A percentile compares a stretch with the other conserved stretches of the same genome.
Evolutionary conservation across 2,113 vertebrate genomes (phyloP).

Genomic region (Gymnocephalus cernua): DNA sequence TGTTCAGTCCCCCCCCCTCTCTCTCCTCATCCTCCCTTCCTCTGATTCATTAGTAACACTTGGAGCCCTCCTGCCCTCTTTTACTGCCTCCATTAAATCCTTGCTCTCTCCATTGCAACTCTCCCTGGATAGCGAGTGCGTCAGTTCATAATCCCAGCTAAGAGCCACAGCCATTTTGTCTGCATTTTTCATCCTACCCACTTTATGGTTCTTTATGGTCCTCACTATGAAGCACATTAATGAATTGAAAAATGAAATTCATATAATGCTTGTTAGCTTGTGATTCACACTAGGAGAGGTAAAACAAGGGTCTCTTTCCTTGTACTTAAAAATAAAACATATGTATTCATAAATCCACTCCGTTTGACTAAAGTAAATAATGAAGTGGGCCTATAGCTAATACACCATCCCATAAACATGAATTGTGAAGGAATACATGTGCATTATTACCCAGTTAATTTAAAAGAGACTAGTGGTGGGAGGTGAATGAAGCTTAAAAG

Average conservation of each 20-base stretch:
- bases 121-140: conserved; percentile 37
- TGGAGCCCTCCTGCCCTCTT: conserved; percentile 56
- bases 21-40: not conserved
- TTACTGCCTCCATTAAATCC: conserved; percentile 76
- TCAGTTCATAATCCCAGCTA: conserved; percentile 68
- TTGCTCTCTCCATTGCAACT: conserved; percentile 55
- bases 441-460: not conserved
- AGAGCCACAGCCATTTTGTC: conserved; percentile 35
- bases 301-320: not conserved
- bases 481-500: not conserved
- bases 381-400: not conserved
- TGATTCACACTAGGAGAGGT: conserved; percentile 34
- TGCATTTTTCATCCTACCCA: conserved; percentile 55
- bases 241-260: conserved; percentile 54
- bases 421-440: not conserved
- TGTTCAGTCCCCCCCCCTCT: not conserved
- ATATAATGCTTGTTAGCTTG: conserved; percentile 14
- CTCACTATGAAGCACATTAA: conserved; percentile 23
- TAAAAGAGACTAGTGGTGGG: not conserved
- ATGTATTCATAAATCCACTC: not conserved
- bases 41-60: conserved; percentile 71
- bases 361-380: conserved; percentile 11
- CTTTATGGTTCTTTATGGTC: too few species aligned
- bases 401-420: not conserved
- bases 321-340: not conserved